Conservation (phyloP, 2,888 invertebrate species). For the Phania funesta region DNA sequence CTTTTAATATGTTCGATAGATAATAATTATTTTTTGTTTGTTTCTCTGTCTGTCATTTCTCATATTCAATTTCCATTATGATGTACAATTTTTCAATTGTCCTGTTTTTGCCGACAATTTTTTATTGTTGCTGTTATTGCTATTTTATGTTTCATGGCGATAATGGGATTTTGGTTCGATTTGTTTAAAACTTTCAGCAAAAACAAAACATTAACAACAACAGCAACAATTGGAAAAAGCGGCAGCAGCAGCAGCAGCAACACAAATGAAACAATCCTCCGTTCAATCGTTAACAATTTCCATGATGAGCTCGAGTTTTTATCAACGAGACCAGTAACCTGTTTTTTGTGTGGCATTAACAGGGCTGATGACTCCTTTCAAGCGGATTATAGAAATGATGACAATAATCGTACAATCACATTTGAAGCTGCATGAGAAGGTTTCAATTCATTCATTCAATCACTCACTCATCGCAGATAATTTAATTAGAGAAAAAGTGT, state of each 20-base stretch:
- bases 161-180: constrained; percentile 68
- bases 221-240: constrained; percentile 9
- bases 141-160: constrained; percentile 58
- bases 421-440: constrained; percentile 39
- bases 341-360: constrained; percentile 7
- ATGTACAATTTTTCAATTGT: constrained; percentile 47
- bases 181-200: constrained; percentile 56
- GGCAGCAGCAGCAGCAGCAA: background rate
- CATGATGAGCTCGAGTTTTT: constrained; percentile 59
- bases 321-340: constrained; percentile 49
- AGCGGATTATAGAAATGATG: constrained; percentile 57
- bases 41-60: background rate
- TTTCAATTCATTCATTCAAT: background rate
- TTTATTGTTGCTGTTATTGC: constrained; percentile 33
- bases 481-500: constrained; percentile 18
- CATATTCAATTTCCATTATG: constrained; percentile 26
- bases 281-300: constrained; percentile 61
- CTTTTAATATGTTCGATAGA: constrained; percentile 30
- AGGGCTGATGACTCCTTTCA: constrained; percentile 45
- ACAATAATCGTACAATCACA: constrained; percentile 32
- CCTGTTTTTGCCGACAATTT: constrained; percentile 9
- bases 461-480: constrained; percentile 34
- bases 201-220: constrained; percentile 23
- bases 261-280: constrained; percentile 39
- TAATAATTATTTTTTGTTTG: constrained; percentile 22